Evolutionary conservation across 2,888 invertebrate species (phyloP).

Genomic region (Nycteola revayana): DNA sequence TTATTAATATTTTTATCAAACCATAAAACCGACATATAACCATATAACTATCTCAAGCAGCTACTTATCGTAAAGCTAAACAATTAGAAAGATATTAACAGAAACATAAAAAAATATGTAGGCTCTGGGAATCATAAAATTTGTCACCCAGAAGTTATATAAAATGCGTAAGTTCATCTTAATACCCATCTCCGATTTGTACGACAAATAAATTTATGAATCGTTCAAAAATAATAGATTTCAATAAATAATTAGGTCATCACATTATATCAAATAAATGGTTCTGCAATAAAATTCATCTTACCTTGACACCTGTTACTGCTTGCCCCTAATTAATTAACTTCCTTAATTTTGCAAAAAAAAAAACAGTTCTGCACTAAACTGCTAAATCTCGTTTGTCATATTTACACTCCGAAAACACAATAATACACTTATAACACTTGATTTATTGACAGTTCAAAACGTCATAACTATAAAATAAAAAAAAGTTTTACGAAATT

Average conservation of each 20-base stretch:
- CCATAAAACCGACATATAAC: slow-evolving; percentile 14
- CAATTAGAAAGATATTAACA: slow-evolving; percentile 11
- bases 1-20: slow-evolving; percentile 13
- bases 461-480: slow-evolving; percentile 28
- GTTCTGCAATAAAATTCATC: slow-evolving; percentile 27
- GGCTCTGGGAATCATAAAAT: no score
- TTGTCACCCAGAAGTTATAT: no score
- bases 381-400: slow-evolving; percentile 37
- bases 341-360: slow-evolving; percentile 43
- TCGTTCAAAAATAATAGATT: no score
- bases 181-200: no score
- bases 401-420: slow-evolving; percentile 45
- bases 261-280: no score
- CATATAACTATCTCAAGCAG: slow-evolving; percentile 10
- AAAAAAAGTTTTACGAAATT: slow-evolving; percentile 37
- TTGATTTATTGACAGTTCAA: slow-evolving; percentile 35
- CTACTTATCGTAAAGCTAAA: slow-evolving; percentile 22
- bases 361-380: slow-evolving; percentile 46
- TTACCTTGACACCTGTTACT: slow-evolving; percentile 39
- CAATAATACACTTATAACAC: slow-evolving; percentile 48
- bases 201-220: no score
- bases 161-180: no score
- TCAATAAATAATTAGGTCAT: no score
- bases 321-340: slow-evolving; percentile 27
- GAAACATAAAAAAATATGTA: slow-evolving; percentile 20